Conservation (phyloP, 2,888 invertebrate species). For the Caenorhabditis sp. region DNA sequence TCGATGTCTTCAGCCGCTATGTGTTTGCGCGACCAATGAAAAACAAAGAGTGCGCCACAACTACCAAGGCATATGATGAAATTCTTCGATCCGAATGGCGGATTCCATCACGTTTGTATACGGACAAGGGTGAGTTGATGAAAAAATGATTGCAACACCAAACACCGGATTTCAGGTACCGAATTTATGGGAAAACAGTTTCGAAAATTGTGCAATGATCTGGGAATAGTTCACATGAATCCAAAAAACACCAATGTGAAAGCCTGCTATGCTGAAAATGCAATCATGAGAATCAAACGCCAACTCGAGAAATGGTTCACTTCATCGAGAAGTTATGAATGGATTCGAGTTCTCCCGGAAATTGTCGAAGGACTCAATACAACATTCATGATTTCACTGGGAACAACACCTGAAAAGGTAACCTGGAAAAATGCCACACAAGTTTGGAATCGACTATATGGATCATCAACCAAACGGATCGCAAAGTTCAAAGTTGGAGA, state of each 20-base stretch:
- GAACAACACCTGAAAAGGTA: conserved; percentile 24
- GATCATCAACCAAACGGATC: not conserved
- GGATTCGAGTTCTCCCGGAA: not conserved
- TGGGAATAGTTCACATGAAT: not conserved
- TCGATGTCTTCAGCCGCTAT: conserved; percentile 34
- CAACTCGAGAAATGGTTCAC: conserved; percentile 33
- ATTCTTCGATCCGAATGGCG: not conserved
- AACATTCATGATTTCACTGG: conserved; percentile 21
- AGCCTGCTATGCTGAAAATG: conserved; percentile 49
- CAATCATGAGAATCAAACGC: conserved; percentile 42
- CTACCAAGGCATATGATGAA: conserved; percentile 1
- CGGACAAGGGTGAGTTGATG: conserved; percentile 32
- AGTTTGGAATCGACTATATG: conserved; percentile 24
- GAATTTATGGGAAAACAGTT: conserved; percentile 40
- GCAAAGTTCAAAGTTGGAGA: conserved; percentile 19
- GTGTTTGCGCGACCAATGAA: conserved; percentile 27
- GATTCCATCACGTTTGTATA: not conserved
- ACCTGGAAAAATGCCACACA: conserved; percentile 6
- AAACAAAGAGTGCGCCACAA: conserved; percentile 5
- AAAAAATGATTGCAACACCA: not conserved
- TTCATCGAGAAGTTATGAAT: not conserved
- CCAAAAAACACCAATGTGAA: conserved; percentile 42
- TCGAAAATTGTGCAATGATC: not conserved
- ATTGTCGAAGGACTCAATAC: conserved; percentile 15
- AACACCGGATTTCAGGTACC: too few species aligned